These are phyloP conservation scores for Chrysogorgia sp. DNA, from an alignment of 92 coral and sea anemone genomes.

Conservation along the genomic window DNA sequence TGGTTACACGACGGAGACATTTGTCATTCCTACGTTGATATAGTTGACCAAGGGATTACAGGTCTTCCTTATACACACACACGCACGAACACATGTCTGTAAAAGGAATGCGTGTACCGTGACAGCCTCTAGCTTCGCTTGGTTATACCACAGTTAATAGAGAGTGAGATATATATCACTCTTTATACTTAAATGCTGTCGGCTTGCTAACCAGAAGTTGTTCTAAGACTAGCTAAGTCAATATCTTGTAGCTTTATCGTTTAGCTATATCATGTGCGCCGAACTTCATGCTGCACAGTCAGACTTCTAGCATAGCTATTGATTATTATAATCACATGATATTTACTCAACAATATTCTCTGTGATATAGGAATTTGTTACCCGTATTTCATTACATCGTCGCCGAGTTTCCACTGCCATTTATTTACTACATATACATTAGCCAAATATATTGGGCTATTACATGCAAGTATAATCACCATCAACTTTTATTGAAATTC, in stretches of 20 bases:
- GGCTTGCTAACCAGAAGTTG: too few relatives aligned
- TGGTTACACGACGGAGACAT: neutral
- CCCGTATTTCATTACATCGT: neutral
- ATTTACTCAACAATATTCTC: slow-evolving; percentile 7
- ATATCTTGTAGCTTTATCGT: too few relatives aligned
- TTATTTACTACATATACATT: neutral
- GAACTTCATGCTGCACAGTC: too few relatives aligned
- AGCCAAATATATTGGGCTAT: neutral
- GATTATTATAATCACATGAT: neutral
- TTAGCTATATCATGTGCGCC: too few relatives aligned
- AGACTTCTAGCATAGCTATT: neutral
- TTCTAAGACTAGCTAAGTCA: too few relatives aligned
- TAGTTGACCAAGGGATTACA: neutral
- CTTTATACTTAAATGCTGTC: too few relatives aligned
- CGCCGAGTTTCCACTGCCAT: too few relatives aligned
- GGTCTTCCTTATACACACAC: too few relatives aligned
- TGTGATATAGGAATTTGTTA: neutral
- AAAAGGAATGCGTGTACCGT: slow-evolving; percentile 8
- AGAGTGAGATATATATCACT: too few relatives aligned
- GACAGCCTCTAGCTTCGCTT: too few relatives aligned
- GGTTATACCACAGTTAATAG: too few relatives aligned
- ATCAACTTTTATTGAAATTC: neutral
- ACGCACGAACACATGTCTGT: neutral
- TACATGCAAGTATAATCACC: too few relatives aligned
- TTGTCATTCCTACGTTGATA: neutral